Evolutionary conservation across 2,113 vertebrate species (phyloP).

Genomic region (Cyprinus carpio): DNA sequence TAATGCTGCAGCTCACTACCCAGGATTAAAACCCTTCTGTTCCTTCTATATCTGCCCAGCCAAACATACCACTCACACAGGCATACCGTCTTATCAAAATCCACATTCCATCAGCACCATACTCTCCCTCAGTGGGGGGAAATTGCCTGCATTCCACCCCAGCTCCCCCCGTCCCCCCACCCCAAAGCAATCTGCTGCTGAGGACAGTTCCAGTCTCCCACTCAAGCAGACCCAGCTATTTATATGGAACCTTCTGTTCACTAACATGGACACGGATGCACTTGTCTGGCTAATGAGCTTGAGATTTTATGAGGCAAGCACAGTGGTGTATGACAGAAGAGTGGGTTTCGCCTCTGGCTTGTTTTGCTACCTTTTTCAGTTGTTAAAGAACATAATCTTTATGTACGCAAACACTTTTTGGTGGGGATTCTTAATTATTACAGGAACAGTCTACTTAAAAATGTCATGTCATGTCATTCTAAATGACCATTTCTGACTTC

Average conservation of each 20-base stretch:
- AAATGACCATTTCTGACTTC: background rate
- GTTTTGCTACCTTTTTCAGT: background rate
- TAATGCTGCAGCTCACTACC: constrained; percentile 61
- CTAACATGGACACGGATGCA: constrained; percentile 49
- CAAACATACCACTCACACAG: constrained; percentile 52
- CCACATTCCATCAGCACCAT: constrained; percentile 53
- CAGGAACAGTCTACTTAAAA: background rate
- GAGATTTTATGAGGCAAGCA: constrained; percentile 48
- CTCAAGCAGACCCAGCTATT: constrained; percentile 55
- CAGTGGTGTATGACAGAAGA: constrained; percentile 20
- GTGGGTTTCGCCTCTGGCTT: background rate
- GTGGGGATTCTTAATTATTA: background rate
- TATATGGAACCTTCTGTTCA: constrained; percentile 57
- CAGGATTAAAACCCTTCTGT: constrained; percentile 62
- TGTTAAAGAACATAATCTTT: background rate
- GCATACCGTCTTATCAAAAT: constrained; percentile 45
- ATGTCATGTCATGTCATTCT: background rate
- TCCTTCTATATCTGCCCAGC: constrained; percentile 51
- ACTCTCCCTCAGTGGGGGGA: constrained; percentile 54
- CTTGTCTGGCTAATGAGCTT: constrained; percentile 54
- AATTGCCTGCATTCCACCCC: constrained; percentile 43
- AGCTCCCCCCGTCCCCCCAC: constrained; percentile 17
- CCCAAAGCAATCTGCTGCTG: constrained; percentile 51
- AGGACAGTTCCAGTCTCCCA: constrained; percentile 47
- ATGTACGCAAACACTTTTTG: background rate